phyloP scores from a whole-genome alignment of 2,113 vertebrate genomes.

The Agapornis roseicollis region DNA sequence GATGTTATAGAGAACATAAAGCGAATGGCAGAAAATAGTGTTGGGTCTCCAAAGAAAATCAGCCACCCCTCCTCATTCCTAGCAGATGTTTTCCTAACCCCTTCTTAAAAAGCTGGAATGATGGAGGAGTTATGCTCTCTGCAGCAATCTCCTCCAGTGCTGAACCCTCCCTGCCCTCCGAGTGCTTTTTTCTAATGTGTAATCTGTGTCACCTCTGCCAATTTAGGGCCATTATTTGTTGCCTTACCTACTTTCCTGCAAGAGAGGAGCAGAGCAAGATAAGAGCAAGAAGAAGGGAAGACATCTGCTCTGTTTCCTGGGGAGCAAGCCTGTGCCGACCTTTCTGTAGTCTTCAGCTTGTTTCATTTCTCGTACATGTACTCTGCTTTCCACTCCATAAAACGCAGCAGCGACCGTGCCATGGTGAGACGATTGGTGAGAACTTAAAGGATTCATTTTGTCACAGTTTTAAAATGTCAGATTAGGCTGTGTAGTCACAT shows the following conservation, averaged over 20 bases:
- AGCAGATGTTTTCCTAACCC: conserved; percentile 24
- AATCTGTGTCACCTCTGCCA: conserved; percentile 20
- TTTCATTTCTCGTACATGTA: background rate
- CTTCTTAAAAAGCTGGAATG: conserved; percentile 3
- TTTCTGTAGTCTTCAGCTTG: background rate
- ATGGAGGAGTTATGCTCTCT: background rate
- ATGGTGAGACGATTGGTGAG: background rate
- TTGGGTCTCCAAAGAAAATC: background rate
- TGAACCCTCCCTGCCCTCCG: background rate
- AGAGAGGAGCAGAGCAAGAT: background rate
- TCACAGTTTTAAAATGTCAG: conserved; percentile 49
- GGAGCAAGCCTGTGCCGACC: background rate
- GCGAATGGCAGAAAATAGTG: background rate
- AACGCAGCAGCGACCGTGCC: background rate
- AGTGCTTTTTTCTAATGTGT: background rate
- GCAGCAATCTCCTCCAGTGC: background rate
- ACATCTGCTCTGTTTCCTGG: background rate
- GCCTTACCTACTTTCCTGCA: conserved; percentile 10
- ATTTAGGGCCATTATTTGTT: conserved; percentile 40
- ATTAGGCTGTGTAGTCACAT: conserved; percentile 15
- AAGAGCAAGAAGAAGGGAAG: background rate
- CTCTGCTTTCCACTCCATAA: conserved; percentile 50
- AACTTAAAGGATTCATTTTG: conserved; percentile 17
- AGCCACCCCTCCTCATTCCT: background rate
- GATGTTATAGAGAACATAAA: background rate